Evolutionary conservation across 2,113 vertebrate species (phyloP).

Genomic region (Chitala chitala): DNA sequence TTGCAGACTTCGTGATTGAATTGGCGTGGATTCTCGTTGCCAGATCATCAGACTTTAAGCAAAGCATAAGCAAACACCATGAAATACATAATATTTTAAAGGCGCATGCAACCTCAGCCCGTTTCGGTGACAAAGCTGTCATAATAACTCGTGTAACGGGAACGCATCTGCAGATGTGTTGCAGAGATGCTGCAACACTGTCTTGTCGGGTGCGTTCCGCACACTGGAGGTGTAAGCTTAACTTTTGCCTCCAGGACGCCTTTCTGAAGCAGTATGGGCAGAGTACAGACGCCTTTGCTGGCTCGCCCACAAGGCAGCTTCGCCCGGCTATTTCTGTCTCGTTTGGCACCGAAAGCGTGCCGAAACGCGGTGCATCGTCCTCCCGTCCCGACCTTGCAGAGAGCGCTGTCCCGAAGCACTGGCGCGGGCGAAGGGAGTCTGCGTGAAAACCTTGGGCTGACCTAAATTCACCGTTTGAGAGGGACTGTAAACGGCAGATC

Average conservation of each 20-base stretch:
- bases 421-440: conserved; percentile 32
- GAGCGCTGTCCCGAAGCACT: conserved; percentile 51
- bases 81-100: conserved; percentile 21
- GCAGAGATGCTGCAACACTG: background rate
- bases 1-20: too few relatives aligned
- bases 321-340: background rate
- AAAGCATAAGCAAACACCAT: conserved; percentile 3
- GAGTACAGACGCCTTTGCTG: conserved; percentile 46
- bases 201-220: background rate
- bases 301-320: conserved; percentile 11
- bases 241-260: conserved; percentile 43
- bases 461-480: conserved; percentile 68
- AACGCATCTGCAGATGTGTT: background rate
- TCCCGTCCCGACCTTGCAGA: conserved; percentile 46
- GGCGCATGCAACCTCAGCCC: background rate
- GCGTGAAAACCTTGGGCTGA: conserved; percentile 60
- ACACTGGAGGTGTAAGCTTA: conserved; percentile 28
- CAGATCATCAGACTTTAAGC: background rate
- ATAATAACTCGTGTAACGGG: background rate
- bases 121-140: conserved; percentile 6
- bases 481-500: conserved; percentile 68
- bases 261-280: conserved; percentile 32
- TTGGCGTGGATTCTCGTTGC: background rate
- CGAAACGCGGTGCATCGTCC: conserved; percentile 13
- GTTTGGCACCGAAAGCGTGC: conserved; percentile 11